These are phyloP conservation scores for Eupithecia inturbata DNA, from an alignment of 2,888 invertebrate genomes.

Conservation along the genomic window DNA sequence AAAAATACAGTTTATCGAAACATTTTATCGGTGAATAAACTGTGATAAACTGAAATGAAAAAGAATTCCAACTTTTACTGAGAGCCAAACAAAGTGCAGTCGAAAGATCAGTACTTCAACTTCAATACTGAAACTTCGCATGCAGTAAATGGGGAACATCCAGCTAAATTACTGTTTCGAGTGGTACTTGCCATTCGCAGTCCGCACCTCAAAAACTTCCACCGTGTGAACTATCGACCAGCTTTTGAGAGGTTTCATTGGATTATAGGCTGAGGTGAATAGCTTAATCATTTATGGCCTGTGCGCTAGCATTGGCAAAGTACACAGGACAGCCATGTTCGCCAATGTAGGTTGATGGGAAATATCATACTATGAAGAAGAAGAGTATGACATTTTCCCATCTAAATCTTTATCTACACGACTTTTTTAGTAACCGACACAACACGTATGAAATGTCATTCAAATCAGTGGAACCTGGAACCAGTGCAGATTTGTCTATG, in stretches of 20 bases:
- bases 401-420: no score
- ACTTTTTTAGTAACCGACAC: background rate
- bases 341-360: no score
- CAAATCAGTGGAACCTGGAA: background rate
- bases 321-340: background rate
- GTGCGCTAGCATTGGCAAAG: background rate
- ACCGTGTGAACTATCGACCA: slow-evolving; percentile 68
- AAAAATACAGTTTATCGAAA: background rate
- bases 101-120: slow-evolving; percentile 25
- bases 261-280: slow-evolving; percentile 12
- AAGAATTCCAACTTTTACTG: slow-evolving; percentile 14
- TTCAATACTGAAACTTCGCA: slow-evolving; percentile 18
- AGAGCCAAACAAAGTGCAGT: slow-evolving; percentile 2
- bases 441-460: background rate
- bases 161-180: slow-evolving; percentile 29
- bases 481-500: background rate
- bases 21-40: background rate
- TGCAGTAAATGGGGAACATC: slow-evolving; percentile 32
- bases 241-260: slow-evolving; percentile 69
- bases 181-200: slow-evolving; percentile 29
- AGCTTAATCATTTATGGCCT: slow-evolving; percentile 11
- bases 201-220: slow-evolving; percentile 45
- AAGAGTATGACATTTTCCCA: no score
- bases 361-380: no score
- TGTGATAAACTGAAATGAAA: background rate